A percentile compares a stretch with the other conserved stretches of the same genome.
Conservation (phyloP, 2,113 vertebrate species). For the Zosterops borbonicus region DNA sequence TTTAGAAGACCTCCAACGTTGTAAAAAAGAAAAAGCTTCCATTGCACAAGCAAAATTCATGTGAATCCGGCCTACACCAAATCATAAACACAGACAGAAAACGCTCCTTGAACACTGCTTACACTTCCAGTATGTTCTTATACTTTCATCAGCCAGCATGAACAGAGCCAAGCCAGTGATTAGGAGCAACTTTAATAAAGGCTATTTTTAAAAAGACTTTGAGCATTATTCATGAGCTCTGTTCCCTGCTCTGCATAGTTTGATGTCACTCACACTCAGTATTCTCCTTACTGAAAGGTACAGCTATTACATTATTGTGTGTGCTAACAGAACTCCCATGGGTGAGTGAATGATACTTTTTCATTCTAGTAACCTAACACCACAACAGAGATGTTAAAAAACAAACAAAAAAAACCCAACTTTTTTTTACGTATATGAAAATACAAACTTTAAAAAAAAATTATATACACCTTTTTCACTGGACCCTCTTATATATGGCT, state of each 20-base stretch:
- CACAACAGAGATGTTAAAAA: neutral
- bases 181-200: neutral
- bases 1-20: neutral
- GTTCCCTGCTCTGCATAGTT: neutral
- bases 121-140: neutral
- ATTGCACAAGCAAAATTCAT: neutral
- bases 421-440: neutral
- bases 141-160: neutral
- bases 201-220: neutral
- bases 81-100: neutral
- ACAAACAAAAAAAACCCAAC: neutral
- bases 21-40: neutral
- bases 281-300: neutral
- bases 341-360: neutral
- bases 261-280: neutral
- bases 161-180: neutral
- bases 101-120: neutral
- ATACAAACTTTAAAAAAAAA: neutral
- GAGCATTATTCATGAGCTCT: neutral
- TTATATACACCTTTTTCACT: constrained; percentile 53
- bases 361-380: neutral
- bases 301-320: neutral
- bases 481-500: constrained; percentile 67
- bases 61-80: neutral
- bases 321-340: neutral